Base-by-base conservation (phyloP, 2,797 vertebrate species). In the Microhierax caerulescens region DNA sequence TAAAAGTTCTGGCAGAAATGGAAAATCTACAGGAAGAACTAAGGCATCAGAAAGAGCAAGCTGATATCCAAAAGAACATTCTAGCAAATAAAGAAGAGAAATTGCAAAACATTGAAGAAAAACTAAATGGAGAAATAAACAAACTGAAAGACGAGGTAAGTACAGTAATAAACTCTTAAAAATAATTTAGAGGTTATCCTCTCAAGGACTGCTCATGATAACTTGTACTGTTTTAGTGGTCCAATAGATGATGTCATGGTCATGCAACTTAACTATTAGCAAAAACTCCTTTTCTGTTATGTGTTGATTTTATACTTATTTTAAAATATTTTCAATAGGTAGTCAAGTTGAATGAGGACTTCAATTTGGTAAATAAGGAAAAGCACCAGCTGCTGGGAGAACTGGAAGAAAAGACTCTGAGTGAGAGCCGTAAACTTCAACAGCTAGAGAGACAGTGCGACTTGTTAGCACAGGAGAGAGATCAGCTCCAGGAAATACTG, bases 401-500 rank as follows among this genome's bases (percentile, higher is more conserved):
- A 57, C 43, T 72, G 36, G 19, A 59, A n/a, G 83, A 80, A 25
- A 95, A 82, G 11, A 37, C 48, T 25, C 36, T 61, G 19, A 37
- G 59, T 45, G 74, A 92, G 65, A 72, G 53, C 5, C 32, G 47
- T 37, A 25, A 56, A 22, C 28, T 94, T 43, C 57, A 88, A 12
- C 56, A 95, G 32, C 53, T 94, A n/a, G n/a, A 61, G 67, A 34
- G 91, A 50, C 70, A 94, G 65, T 85, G 92, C 14, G 3, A 53
- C 3, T 89, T 96, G 32, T 68, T 99, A 64, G 96, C 92, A 17
- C 97, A 96, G 53, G 98, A 99, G 91, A 98, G 97, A 90, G 96
- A 98, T 45, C 97, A 98, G 69, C 97, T 99, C 63, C 98, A 97
- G 74, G 95, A 98, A 75, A 78, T 53, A 14, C 85, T 98, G 81